phyloP scores from a whole-genome alignment of 2,888 invertebrate species.

The Mythimna lalbum region DNA sequence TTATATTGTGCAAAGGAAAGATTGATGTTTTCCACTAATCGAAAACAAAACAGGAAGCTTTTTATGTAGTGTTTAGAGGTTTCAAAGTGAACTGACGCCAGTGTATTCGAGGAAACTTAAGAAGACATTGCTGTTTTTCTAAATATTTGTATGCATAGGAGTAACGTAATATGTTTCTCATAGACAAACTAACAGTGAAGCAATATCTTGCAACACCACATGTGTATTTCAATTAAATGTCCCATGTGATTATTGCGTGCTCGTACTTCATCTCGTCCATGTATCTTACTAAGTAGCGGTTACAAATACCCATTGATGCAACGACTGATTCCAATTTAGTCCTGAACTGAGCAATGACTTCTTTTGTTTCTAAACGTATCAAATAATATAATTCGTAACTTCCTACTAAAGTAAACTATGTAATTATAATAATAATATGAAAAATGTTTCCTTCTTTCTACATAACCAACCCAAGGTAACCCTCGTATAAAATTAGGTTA shows the following conservation, averaged over 20 bases:
- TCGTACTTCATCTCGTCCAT: slow-evolving; percentile 42
- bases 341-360: slow-evolving; percentile 14
- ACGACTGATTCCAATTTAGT: slow-evolving; percentile 38
- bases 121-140: slow-evolving; percentile 29
- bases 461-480: slow-evolving; percentile 50
- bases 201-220: slow-evolving; percentile 31
- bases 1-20: slow-evolving; percentile 72
- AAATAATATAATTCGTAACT: slow-evolving; percentile 14
- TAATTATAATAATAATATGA: slow-evolving; percentile 16
- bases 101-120: slow-evolving; percentile 42
- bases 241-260: slow-evolving; percentile 61
- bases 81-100: slow-evolving; percentile 55
- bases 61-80: slow-evolving; percentile 64
- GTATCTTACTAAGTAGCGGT: slow-evolving; percentile 27
- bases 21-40: slow-evolving; percentile 72
- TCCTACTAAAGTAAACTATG: slow-evolving; percentile 15
- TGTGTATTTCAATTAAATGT: slow-evolving; percentile 56
- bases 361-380: slow-evolving; percentile 5
- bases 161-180: slow-evolving; percentile 23
- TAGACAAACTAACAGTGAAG: slow-evolving; percentile 23
- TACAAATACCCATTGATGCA: slow-evolving; percentile 44
- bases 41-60: slow-evolving; percentile 66
- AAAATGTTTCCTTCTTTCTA: slow-evolving; percentile 34
- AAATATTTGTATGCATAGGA: slow-evolving; percentile 32
- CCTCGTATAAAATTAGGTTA: slow-evolving; percentile 60